A percentile compares a stretch with the other conserved stretches of the same genome.
Evolutionary conservation across 2,888 invertebrate genomes (phyloP).

Genomic region (Parnassius mnemosyne): DNA sequence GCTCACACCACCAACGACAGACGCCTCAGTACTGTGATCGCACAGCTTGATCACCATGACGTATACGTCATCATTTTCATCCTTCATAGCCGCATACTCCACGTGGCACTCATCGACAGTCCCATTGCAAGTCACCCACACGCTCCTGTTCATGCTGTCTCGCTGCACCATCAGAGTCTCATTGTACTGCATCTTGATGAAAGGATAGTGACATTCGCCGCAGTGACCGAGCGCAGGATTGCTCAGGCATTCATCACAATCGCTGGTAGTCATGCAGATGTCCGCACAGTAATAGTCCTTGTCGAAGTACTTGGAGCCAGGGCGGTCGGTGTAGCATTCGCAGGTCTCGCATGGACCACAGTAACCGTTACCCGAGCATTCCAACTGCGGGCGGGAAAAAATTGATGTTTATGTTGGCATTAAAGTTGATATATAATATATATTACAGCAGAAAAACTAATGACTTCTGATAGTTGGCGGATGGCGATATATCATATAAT

Average conservation of each 20-base stretch:
- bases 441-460: no score
- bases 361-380: constrained; percentile 62
- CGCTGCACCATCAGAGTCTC: constrained; percentile 34
- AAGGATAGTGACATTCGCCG: constrained; percentile 30
- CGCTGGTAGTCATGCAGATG: constrained; percentile 49
- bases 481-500: no score
- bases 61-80: constrained; percentile 35
- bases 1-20: constrained; percentile 38
- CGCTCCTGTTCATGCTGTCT: constrained; percentile 39
- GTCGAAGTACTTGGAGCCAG: constrained; percentile 64
- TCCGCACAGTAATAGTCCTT: constrained; percentile 51
- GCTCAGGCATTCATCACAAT: constrained; percentile 51
- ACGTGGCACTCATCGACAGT: constrained; percentile 41
- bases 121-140: constrained; percentile 58
- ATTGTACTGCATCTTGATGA: constrained; percentile 40
- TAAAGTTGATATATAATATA: no score
- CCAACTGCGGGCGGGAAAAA: constrained; percentile 35
- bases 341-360: constrained; percentile 56
- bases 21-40: constrained; percentile 34
- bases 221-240: constrained; percentile 39
- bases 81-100: constrained; percentile 51
- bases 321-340: constrained; percentile 48
- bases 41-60: constrained; percentile 52
- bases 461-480: no score
- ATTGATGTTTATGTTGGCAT: not conserved